Percentiles rank a stretch among this genome's conserved stretches.
These are phyloP conservation scores for Trachymyrmex cornetzi DNA, from an alignment of 1,140 invertebrate genomes.

Conservation along the genomic window DNA sequence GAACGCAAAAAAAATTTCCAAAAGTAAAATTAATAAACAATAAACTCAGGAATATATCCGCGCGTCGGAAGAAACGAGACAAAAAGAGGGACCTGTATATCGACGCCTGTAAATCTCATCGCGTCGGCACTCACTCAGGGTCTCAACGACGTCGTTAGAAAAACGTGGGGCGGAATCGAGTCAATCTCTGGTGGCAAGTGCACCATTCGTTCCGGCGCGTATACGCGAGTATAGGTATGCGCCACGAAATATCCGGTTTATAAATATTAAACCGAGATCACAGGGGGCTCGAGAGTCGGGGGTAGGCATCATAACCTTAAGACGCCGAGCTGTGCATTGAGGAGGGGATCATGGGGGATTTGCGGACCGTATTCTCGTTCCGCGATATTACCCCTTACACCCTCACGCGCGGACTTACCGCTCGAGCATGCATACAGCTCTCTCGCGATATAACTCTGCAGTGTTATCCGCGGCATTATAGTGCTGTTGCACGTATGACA, in stretches of 20 bases:
- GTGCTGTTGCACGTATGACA: slow-evolving; percentile 43
- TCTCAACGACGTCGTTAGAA: slow-evolving; percentile 58
- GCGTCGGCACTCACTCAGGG: slow-evolving; percentile 8
- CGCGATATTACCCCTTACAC: slow-evolving; percentile 75
- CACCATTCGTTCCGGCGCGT: slow-evolving; percentile 46
- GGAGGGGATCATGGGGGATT: slow-evolving; percentile 75
- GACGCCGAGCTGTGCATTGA: slow-evolving; percentile 72
- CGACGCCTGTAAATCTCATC: slow-evolving; percentile 37
- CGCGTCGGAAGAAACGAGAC: neutral
- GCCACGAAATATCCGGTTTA: slow-evolving; percentile 73
- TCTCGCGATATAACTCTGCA: slow-evolving; percentile 1
- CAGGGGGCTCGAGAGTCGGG: slow-evolving; percentile 18
- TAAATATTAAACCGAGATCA: slow-evolving; percentile 77
- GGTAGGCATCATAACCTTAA: slow-evolving; percentile 75
- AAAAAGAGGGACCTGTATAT: neutral
- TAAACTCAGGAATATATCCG: neutral
- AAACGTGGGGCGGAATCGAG: slow-evolving; percentile 51
- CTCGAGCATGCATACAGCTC: slow-evolving; percentile 40
- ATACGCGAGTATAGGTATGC: slow-evolving; percentile 37
- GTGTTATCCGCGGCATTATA: slow-evolving; percentile 67
- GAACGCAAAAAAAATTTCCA: slow-evolving; percentile 23
- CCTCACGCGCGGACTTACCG: slow-evolving; percentile 56
- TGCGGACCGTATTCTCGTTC: slow-evolving; percentile 71
- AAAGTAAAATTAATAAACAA: slow-evolving; percentile 12
- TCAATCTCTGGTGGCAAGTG: slow-evolving; percentile 61